Percentiles rank a stretch among this genome's conserved stretches.
phyloP scores from a whole-genome alignment of 2,113 vertebrate species.

The Petromus typicus region DNA sequence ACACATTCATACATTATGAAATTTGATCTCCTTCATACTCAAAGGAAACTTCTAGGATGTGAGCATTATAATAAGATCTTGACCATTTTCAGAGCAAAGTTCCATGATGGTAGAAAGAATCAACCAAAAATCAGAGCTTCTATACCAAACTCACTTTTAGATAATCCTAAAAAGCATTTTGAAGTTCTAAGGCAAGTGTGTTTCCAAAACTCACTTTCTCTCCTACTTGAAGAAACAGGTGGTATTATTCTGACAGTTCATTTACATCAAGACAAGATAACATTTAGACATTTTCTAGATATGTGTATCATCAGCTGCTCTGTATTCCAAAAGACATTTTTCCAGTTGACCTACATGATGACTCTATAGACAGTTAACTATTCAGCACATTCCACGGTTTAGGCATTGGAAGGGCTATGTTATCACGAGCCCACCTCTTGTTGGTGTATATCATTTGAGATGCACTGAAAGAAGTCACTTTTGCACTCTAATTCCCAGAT shows the following conservation, averaged over 20 bases:
- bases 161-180: neutral
- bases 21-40: neutral
- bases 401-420: neutral
- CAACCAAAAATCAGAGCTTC: neutral
- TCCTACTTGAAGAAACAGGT: slow-evolving; percentile 33
- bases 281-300: slow-evolving; percentile 56
- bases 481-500: neutral
- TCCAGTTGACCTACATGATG: neutral
- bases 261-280: neutral
- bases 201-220: neutral
- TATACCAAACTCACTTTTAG: neutral
- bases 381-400: neutral
- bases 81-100: neutral
- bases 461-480: neutral
- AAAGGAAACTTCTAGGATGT: neutral
- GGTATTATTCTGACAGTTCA: slow-evolving; percentile 5
- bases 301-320: slow-evolving; percentile 18
- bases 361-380: neutral
- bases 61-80: neutral
- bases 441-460: neutral
- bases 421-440: neutral
- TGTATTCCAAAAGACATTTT: slow-evolving; percentile 17
- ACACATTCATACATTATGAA: neutral
- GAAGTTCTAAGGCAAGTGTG: slow-evolving; percentile 16
- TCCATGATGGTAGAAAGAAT: neutral